phyloP scores from a whole-genome alignment of 2,888 invertebrate genomes.

The Sarcophaga carnaria region DNA sequence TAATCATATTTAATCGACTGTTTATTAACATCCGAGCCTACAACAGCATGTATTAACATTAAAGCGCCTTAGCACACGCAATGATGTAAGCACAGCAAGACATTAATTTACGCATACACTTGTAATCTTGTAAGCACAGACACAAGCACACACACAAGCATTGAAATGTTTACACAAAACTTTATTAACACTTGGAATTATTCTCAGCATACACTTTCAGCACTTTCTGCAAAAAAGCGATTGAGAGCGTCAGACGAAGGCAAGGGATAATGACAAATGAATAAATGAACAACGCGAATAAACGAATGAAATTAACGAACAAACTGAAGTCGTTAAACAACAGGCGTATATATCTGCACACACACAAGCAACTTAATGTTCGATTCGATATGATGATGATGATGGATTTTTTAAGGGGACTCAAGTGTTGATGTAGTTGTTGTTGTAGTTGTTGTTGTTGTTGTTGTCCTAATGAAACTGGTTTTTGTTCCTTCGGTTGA shows the following conservation, averaged over 20 bases:
- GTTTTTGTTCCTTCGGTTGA: too few relatives aligned
- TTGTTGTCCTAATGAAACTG: too few relatives aligned
- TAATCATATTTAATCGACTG: conserved; percentile 34
- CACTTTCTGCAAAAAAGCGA: background rate
- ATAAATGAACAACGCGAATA: background rate
- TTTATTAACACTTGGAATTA: conserved; percentile 41
- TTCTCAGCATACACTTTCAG: conserved; percentile 6
- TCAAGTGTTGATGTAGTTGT: too few relatives aligned
- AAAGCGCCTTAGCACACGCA: background rate
- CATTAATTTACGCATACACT: background rate
- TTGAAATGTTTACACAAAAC: background rate
- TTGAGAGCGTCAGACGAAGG: background rate
- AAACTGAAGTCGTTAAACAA: background rate
- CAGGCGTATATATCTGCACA: background rate
- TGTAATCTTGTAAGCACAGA: too few relatives aligned
- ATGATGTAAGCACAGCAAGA: background rate
- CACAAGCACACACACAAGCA: background rate
- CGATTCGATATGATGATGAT: too few relatives aligned
- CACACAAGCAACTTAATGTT: background rate
- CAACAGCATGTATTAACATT: too few relatives aligned
- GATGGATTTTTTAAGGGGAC: too few relatives aligned
- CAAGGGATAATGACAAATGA: background rate
- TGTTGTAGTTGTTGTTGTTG: too few relatives aligned
- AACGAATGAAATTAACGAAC: background rate
- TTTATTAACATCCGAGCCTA: background rate